Evolutionary conservation across 2,888 invertebrate species (phyloP).

Genomic region (Marasmarcha lunaedactyla): DNA sequence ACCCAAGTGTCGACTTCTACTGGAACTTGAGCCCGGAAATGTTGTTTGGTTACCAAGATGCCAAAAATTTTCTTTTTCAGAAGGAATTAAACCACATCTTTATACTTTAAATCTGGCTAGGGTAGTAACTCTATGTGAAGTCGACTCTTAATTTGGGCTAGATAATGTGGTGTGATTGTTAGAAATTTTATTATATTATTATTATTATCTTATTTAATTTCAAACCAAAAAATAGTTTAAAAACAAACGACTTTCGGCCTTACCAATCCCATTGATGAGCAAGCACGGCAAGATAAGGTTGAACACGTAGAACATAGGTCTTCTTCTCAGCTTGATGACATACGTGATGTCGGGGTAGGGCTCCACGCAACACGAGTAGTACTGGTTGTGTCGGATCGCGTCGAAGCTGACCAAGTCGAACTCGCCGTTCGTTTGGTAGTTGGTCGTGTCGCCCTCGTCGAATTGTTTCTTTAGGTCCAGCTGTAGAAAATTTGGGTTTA

Average conservation of each 20-base stretch:
- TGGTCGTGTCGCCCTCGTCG: slow-evolving; percentile 85
- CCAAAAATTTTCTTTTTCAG: no score
- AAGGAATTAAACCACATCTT: no score
- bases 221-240: no score
- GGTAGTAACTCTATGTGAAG: no score
- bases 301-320: slow-evolving; percentile 89
- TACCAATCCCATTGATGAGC: slow-evolving; percentile 86
- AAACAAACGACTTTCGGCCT: slow-evolving; percentile 22
- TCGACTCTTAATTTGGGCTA: no score
- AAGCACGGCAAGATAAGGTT: slow-evolving; percentile 88
- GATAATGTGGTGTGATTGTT: no score
- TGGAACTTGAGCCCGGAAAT: no score
- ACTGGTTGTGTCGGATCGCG: slow-evolving; percentile 77
- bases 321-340: slow-evolving; percentile 78
- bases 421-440: slow-evolving; percentile 93
- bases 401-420: slow-evolving; percentile 86
- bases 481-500: slow-evolving; percentile 38
- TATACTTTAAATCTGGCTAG: no score
- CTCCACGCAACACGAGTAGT: slow-evolving; percentile 85
- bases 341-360: slow-evolving; percentile 89
- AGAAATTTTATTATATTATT: no score
- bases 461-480: slow-evolving; percentile 81
- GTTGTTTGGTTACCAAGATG: no score
- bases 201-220: no score
- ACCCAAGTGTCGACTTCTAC: no score